phyloP scores from a whole-genome alignment of 2,113 vertebrate species.

The Phylloscopus trochilus region DNA sequence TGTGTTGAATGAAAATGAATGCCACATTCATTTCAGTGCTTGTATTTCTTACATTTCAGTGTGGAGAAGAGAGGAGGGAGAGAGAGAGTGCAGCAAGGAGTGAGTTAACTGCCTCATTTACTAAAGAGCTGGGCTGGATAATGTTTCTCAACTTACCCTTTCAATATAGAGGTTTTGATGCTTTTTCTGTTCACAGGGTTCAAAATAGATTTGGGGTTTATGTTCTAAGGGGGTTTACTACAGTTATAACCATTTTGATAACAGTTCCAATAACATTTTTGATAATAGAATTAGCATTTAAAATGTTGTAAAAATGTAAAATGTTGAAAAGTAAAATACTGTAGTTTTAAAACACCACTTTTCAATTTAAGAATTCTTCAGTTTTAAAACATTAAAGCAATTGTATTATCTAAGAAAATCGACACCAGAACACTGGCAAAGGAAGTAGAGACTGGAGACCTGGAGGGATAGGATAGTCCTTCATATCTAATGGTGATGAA shows the following conservation, averaged over 20 bases:
- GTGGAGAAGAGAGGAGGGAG: not conserved
- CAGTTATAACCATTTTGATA: constrained; percentile 19
- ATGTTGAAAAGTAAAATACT: not conserved
- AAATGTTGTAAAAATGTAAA: constrained; percentile 21
- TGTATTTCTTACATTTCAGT: not conserved
- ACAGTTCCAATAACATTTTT: constrained; percentile 8
- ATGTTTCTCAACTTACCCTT: not conserved
- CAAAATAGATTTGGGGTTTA: not conserved
- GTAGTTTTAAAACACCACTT: not conserved
- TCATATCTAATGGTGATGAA: not conserved
- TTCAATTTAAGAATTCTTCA: constrained; percentile 16
- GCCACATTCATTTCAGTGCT: not conserved
- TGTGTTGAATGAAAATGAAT: not conserved
- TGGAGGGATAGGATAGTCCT: not conserved
- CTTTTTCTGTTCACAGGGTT: not conserved
- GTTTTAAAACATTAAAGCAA: constrained; percentile 11
- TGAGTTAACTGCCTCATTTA: constrained; percentile 14
- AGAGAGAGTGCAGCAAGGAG: not conserved
- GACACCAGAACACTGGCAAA: not conserved
- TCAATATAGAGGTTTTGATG: constrained; percentile 8
- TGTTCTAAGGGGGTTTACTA: not conserved
- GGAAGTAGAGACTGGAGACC: not conserved
- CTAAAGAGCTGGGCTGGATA: not conserved
- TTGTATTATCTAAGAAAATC: not conserved
- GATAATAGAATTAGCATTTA: constrained; percentile 39